Percentiles rank a stretch among this genome's conserved stretches.
phyloP scores from a whole-genome alignment of 37 sponge, comb jelly and placozoan genomes.

The Geodia barretti region DNA sequence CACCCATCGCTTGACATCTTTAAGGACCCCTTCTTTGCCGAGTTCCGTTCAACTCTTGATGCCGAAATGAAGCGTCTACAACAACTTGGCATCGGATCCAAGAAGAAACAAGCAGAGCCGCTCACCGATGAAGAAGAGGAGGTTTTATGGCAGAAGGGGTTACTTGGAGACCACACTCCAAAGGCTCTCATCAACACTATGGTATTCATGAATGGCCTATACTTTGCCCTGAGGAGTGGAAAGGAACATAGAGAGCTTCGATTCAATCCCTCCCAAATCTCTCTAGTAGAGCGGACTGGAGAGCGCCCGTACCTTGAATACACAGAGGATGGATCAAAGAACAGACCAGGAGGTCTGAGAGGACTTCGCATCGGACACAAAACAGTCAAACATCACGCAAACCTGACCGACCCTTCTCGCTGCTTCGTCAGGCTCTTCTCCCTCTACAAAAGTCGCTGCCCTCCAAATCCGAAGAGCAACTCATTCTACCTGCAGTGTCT shows the following conservation, averaged over 20 bases:
- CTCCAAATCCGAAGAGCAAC: slow-evolving; percentile 1
- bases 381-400: slow-evolving; percentile 50
- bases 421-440: slow-evolving; percentile 23
- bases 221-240: slow-evolving; percentile 51
- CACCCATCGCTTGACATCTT: slow-evolving; percentile 19
- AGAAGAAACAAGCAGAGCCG: slow-evolving; percentile 24
- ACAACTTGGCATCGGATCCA: slow-evolving; percentile 2
- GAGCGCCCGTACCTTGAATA: slow-evolving; percentile 28
- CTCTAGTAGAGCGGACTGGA: slow-evolving; percentile 21
- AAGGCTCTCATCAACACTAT: slow-evolving; percentile 40
- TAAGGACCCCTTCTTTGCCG: slow-evolving; percentile 23
- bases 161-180: slow-evolving; percentile 20
- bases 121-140: slow-evolving; percentile 27
- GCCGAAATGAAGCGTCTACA: slow-evolving; percentile 55
- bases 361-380: too few species aligned
- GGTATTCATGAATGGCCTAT: slow-evolving; percentile 26
- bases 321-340: slow-evolving; percentile 38
- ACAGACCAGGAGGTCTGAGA: slow-evolving; percentile 43
- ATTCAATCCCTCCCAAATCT: slow-evolving; percentile 20
- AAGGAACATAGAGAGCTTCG: slow-evolving; percentile 45
- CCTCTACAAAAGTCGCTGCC: slow-evolving; percentile 17
- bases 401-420: not conserved
- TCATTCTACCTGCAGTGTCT: slow-evolving; percentile 13
- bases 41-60: slow-evolving; percentile 24
- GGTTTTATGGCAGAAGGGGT: slow-evolving; percentile 26